phyloP scores from a whole-genome alignment of 1,140 invertebrate genomes.

The Danaus plexippus region DNA sequence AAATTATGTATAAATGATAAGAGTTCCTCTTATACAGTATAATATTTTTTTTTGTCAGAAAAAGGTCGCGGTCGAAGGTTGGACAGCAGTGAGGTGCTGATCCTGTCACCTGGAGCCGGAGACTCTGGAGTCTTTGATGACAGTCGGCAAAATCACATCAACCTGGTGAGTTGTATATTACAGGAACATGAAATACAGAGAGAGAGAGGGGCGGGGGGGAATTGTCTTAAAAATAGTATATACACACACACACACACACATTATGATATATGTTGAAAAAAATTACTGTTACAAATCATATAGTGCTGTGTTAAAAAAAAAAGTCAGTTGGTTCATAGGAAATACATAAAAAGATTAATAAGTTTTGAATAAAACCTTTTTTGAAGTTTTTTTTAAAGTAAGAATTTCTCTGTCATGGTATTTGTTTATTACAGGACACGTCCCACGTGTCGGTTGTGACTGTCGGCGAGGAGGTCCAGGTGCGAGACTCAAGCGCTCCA shows the following conservation, averaged over 20 bases:
- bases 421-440: constrained; percentile 72
- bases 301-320: too few relatives aligned
- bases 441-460: constrained; percentile 93
- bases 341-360: constrained; percentile 1
- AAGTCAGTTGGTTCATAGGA: not conserved
- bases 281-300: too few relatives aligned
- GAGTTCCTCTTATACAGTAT: too few relatives aligned
- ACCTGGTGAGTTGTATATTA: constrained; percentile 32
- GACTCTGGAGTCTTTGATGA: constrained; percentile 74
- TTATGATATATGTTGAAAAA: too few relatives aligned
- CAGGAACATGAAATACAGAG: not conserved
- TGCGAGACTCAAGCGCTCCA: constrained; percentile 74
- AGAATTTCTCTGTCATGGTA: too few relatives aligned
- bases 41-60: constrained; percentile 25
- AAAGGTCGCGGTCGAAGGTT: constrained; percentile 72
- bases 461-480: constrained; percentile 83
- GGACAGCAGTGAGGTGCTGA: constrained; percentile 86
- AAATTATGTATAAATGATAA: too few relatives aligned
- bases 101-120: constrained; percentile 77
- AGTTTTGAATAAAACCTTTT: too few relatives aligned
- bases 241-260: too few relatives aligned
- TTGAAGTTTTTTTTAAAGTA: too few relatives aligned
- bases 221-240: too few relatives aligned
- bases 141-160: constrained; percentile 54
- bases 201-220: too few relatives aligned